Base-by-base conservation (phyloP, 2,113 vertebrate genomes). In the Daboia siamensis region DNA sequence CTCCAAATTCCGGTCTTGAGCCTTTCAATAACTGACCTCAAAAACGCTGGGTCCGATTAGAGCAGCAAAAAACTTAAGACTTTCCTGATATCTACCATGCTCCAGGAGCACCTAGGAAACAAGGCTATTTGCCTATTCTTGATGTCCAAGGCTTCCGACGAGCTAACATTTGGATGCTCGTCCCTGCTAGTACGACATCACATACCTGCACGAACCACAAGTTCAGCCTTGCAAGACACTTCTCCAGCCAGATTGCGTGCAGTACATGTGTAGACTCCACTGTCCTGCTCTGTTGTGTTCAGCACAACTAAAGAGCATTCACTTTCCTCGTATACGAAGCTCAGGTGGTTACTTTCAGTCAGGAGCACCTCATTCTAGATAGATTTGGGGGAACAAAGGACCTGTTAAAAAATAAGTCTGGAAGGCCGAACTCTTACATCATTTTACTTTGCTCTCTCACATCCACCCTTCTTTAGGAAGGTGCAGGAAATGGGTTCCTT, bases 261-360 rank as follows among this genome's bases (percentile, higher is more conserved):
- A 0, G 98, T 99, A 96, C 99, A 99, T 91, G 99, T 99, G 92
- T 99, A 99, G 61, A 99, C 99, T 0, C 99, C 99, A 0, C 98
- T 98, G 95, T 99, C 99, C 0, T 98, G 97, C 0, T 96, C 90
- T 0, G 97, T 95, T 0, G 99, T 97, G 3, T 98, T 99, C 91
- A 99, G 97, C 88, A 99, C 97, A 94, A 99, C 98, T 93, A 99
- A 96, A 0, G 99, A 99, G 92, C 99, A 99, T 95, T 99, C 99
- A 0, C 98, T 99, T 74, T 99, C 99, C 48, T 99, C 99, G 0
- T 99, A 99, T 24, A 99, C 99, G 0, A 99, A 99, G 69, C 98
- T 99, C 97, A 98, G 97, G 52, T 99, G 99, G 95, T 98, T 98
- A 96, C 99, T 99, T 96, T 99, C 99, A 0, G 98, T 97, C 95